phyloP scores from a whole-genome alignment of 2,888 invertebrate species.

The Elmis aenea region DNA sequence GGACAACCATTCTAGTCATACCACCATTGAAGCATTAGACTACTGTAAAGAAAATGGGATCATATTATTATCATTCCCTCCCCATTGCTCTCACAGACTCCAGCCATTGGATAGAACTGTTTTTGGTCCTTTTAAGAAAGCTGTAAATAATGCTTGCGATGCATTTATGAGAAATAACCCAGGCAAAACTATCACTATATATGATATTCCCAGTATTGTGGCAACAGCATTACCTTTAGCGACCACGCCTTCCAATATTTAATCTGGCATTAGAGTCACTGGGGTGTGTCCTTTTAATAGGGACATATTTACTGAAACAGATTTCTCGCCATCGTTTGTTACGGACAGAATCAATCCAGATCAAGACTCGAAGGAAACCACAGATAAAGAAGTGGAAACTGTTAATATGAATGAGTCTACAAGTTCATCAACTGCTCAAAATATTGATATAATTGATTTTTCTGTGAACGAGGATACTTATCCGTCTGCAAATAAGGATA shows the following conservation, averaged over 20 bases:
- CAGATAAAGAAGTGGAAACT: too few relatives aligned
- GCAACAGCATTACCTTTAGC: constrained; percentile 10
- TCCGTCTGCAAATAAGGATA: too few relatives aligned
- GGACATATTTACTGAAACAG: constrained; percentile 13
- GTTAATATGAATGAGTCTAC: too few relatives aligned
- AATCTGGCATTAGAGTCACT: constrained; percentile 1
- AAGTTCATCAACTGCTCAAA: too few relatives aligned
- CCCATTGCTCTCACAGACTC: constrained; percentile 19
- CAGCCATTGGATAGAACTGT: constrained; percentile 19
- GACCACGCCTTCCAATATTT: constrained; percentile 5
- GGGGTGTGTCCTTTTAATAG: constrained; percentile 6
- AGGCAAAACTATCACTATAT: constrained; percentile 15
- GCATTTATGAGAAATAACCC: constrained; percentile 16
- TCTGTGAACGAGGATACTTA: too few relatives aligned
- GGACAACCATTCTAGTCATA: constrained; percentile 21
- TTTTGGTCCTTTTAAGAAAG: constrained; percentile 17
- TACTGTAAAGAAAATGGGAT: constrained; percentile 18
- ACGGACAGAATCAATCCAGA: constrained; percentile 14
- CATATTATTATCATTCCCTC: constrained; percentile 18
- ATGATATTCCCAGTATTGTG: constrained; percentile 18
- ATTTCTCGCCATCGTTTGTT: constrained; percentile 20
- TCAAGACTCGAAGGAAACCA: background rate
- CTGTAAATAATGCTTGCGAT: constrained; percentile 10
- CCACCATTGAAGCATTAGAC: constrained; percentile 13
- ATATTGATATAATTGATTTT: too few relatives aligned